Conservation (phyloP, 2,113 vertebrate species). For the Struthio camelus region DNA sequence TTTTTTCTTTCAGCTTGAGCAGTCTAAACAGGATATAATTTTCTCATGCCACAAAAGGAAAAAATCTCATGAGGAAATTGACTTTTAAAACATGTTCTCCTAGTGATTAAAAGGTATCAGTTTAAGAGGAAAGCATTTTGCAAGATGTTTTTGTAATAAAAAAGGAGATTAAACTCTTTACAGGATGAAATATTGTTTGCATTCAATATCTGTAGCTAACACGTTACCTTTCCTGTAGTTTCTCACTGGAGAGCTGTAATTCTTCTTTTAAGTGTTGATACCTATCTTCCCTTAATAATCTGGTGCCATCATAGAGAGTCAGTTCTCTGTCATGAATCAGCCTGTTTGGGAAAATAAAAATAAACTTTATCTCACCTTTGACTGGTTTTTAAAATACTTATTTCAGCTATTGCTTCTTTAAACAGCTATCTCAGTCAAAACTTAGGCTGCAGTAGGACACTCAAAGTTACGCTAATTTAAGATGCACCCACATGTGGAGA, state of each 20-base stretch:
- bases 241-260: constrained; percentile 83
- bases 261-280: constrained; percentile 87
- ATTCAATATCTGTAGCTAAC: background rate
- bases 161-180: background rate
- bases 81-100: background rate
- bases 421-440: background rate
- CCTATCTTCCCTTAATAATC: constrained; percentile 89
- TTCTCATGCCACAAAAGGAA: background rate
- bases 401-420: background rate
- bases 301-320: constrained; percentile 91
- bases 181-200: background rate
- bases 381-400: background rate
- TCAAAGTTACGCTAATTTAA: background rate
- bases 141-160: background rate
- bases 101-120: background rate
- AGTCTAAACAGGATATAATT: constrained; percentile 40
- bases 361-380: background rate
- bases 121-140: background rate
- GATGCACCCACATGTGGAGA: background rate
- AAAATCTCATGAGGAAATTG: background rate
- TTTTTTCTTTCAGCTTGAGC: background rate
- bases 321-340: constrained; percentile 94
- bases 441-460: background rate
- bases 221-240: constrained; percentile 86
- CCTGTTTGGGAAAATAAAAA: constrained; percentile 69